Evolutionary conservation across 2,888 invertebrate species (phyloP), one percentile per base, ranked within the genome.

Genomic region (Rotaria sp.): DNA sequence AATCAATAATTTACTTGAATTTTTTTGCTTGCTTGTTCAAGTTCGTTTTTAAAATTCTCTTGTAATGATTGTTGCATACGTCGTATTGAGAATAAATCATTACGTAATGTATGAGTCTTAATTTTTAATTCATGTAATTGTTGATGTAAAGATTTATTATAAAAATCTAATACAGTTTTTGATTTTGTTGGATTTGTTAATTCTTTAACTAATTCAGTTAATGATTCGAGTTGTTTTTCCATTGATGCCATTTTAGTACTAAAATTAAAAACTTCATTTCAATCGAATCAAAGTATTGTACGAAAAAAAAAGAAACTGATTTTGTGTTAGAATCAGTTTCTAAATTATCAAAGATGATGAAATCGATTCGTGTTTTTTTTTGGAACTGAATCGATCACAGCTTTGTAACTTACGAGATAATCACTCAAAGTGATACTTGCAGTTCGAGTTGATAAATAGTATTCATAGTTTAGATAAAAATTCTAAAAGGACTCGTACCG

Each of bases 141-240:
- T 80, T 80, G 80, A 11, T 45, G 26, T 26, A 80, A 45, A 21
- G 80, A 13, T n/a, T 45, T 80, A n/a, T 45, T 7, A 45, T 80
- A 5, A 26, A 80, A 45, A 45, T 80, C 26, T 45, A 38, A 2
- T 45, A 45, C 45, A 15, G 11, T 10, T 45, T 15, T 80, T 45
- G 80, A 26, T 45, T 45, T 80, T 41, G 18, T 80, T 45, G 80
- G 45, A 13, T 38, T 41, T n/a, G 80, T 45, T 45, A 80, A 80
- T 26, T 41, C 26, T 45, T 80, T 41, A 3, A 86, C 86, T 13
- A 86, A 35, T 35, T 86, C 84, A 24, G 85, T 86, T 48, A 86
- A 80, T 10, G 75, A 75, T 57, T 86, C 80, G 26, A 86, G 55
- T 84, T 86, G 86, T 59, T 57, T 52, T 85, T 86, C 85, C 86